phyloP scores from a whole-genome alignment of 2,888 invertebrate genomes.

The Nasonia oneida region DNA sequence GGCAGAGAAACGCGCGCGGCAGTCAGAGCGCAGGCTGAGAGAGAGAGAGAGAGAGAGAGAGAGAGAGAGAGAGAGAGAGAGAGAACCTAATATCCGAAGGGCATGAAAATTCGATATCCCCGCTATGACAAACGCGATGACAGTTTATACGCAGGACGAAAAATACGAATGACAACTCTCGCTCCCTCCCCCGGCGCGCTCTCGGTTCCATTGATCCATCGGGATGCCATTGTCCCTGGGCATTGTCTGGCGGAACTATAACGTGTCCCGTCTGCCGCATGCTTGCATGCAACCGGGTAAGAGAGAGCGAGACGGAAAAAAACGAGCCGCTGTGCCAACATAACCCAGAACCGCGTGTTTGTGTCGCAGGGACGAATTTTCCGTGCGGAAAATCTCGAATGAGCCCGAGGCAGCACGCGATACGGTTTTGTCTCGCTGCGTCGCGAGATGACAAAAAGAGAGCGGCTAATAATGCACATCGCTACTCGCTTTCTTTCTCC shows the following conservation, averaged over 20 bases:
- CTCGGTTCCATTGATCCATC: conserved; percentile 65
- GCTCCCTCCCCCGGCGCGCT: conserved; percentile 26
- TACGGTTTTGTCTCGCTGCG: conserved; percentile 72
- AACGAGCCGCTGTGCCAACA: conserved; percentile 42
- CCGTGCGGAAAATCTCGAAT: conserved; percentile 77
- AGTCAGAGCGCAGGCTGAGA: too few relatives aligned
- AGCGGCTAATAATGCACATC: conserved; percentile 60
- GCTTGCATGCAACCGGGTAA: conserved; percentile 63
- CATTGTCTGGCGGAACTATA: conserved; percentile 73
- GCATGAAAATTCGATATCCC: conserved; percentile 75
- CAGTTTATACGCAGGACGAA: conserved; percentile 62
- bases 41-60: conserved; percentile 29
- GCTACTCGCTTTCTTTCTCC: conserved; percentile 35
- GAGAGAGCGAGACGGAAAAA: conserved; percentile 47
- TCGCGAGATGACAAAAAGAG: conserved; percentile 77
- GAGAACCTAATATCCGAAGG: conserved; percentile 59
- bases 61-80: conserved; percentile 37
- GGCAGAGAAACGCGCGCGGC: not conserved
- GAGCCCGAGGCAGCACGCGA: conserved; percentile 68
- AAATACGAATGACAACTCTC: conserved; percentile 63
- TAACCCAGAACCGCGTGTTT: conserved; percentile 58
- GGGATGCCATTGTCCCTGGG: conserved; percentile 73
- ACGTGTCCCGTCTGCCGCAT: conserved; percentile 69
- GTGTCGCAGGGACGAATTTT: conserved; percentile 75
- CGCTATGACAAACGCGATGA: conserved; percentile 70